Evolutionary conservation across 37 sponge, comb jelly and placozoan genomes (phyloP).

Genomic region (Cliona cf. orientalis): DNA sequence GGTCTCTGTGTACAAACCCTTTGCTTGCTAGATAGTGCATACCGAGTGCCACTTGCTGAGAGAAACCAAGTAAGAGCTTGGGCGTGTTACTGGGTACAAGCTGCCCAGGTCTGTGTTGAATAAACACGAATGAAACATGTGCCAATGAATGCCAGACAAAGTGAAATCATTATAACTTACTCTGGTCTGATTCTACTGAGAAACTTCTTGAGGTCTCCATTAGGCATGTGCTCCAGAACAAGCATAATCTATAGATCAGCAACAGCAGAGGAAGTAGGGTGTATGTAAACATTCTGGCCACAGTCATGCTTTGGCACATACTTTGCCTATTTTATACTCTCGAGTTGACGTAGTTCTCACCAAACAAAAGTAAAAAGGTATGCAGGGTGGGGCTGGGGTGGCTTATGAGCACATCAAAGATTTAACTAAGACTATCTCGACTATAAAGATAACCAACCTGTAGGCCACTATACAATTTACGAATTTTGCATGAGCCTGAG

Average conservation of each 20-base stretch:
- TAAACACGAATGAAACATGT: neutral
- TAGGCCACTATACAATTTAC: too few relatives aligned
- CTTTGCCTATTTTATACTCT: too few relatives aligned
- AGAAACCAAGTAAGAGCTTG: constrained; percentile 15
- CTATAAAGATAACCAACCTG: too few relatives aligned
- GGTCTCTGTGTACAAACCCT: constrained; percentile 34
- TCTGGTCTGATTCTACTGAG: neutral
- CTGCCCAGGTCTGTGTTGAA: neutral
- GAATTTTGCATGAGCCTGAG: too few relatives aligned
- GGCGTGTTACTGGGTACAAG: neutral
- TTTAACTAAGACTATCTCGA: too few relatives aligned
- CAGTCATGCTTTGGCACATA: too few relatives aligned
- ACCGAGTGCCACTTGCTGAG: constrained; percentile 31
- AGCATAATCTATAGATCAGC: constrained; percentile 14
- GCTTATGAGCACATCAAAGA: too few relatives aligned
- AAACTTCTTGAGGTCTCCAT: constrained; percentile 23
- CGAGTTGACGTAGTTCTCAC: too few relatives aligned
- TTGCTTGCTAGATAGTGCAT: constrained; percentile 41
- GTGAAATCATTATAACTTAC: constrained; percentile 2
- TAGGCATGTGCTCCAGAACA: constrained; percentile 10
- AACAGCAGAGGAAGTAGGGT: too few relatives aligned
- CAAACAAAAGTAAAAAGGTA: too few relatives aligned
- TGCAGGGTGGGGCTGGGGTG: too few relatives aligned
- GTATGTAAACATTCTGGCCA: too few relatives aligned
- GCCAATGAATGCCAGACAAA: neutral